Evolutionary conservation across 2,113 vertebrate species (phyloP).

Genomic region (Galbula dea): DNA sequence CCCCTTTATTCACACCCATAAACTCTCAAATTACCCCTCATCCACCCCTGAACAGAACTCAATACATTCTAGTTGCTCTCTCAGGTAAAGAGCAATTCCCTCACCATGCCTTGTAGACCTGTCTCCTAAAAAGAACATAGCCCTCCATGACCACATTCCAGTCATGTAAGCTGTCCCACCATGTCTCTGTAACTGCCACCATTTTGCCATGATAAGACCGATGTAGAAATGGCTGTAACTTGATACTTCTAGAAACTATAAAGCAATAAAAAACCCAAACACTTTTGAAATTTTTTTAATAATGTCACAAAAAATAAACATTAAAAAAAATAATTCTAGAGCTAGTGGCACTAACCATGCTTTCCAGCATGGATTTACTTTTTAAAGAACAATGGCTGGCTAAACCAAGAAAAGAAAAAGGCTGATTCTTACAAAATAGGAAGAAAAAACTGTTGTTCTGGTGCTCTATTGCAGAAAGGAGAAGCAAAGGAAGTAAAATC

Average conservation of each 20-base stretch:
- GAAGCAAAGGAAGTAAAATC: neutral
- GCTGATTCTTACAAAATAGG: neutral
- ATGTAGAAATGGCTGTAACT: fast-evolving
- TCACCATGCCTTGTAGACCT: no score
- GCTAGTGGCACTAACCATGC: neutral
- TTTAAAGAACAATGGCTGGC: neutral
- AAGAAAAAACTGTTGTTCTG: neutral
- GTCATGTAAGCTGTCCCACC: no score
- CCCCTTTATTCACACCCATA: no score
- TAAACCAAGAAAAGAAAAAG: neutral
- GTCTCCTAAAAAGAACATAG: no score
- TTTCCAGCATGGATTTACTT: neutral
- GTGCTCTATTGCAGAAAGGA: neutral
- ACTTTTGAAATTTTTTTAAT: neutral
- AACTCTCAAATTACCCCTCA: no score
- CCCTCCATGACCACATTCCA: no score
- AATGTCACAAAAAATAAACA: neutral
- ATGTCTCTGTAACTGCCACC: no score
- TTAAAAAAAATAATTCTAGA: neutral
- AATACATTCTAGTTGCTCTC: no score
- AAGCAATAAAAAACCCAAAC: neutral
- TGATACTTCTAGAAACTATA: neutral
- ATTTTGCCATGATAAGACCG: neutral
- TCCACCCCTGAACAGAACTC: no score
- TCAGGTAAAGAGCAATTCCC: no score